These are phyloP conservation scores for Zygaena filipendulae DNA, from an alignment of 2,888 invertebrate genomes.

Conservation along the genomic window DNA sequence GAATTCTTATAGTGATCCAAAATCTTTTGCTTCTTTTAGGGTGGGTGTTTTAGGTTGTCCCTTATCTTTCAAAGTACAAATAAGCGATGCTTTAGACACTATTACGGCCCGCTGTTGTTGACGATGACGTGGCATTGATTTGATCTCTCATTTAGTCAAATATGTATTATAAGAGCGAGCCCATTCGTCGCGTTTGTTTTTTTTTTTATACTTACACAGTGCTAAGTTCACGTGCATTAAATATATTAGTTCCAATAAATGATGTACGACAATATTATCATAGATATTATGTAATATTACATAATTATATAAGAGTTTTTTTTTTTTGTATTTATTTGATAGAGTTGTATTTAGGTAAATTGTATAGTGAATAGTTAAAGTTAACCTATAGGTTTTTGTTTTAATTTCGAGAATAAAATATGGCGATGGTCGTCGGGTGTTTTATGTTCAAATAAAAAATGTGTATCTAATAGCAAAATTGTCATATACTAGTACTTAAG, in stretches of 20 bases:
- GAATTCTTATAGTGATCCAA: too few species aligned
- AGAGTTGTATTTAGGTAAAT: conserved; percentile 66
- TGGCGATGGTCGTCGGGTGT: conserved; percentile 66
- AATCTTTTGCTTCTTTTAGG: too few species aligned
- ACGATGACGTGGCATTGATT: conserved; percentile 73
- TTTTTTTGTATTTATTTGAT: conserved; percentile 69
- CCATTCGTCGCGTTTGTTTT: too few species aligned
- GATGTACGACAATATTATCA: conserved; percentile 63
- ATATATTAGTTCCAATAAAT: conserved; percentile 65
- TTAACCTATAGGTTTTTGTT: conserved; percentile 50
- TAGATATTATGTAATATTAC: conserved; percentile 58
- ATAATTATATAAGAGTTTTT: conserved; percentile 49
- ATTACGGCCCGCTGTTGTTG: conserved; percentile 37
- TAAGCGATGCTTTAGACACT: conserved; percentile 31
- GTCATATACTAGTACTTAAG: conserved; percentile 65
- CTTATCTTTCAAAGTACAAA: conserved; percentile 55
- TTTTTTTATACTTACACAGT: too few species aligned
- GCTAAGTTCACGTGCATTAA: conserved; percentile 55
- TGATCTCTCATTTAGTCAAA: conserved; percentile 80
- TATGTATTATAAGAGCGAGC: too few species aligned
- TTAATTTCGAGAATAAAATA: too few species aligned
- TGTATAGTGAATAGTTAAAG: conserved; percentile 63
- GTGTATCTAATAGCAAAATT: too few species aligned
- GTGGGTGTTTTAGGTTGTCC: too few species aligned
- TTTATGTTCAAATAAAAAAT: too few species aligned